Evolutionary conservation across 37 sponge, comb jelly and placozoan genomes (phyloP).

Genomic region (Hormiphora californensis): DNA sequence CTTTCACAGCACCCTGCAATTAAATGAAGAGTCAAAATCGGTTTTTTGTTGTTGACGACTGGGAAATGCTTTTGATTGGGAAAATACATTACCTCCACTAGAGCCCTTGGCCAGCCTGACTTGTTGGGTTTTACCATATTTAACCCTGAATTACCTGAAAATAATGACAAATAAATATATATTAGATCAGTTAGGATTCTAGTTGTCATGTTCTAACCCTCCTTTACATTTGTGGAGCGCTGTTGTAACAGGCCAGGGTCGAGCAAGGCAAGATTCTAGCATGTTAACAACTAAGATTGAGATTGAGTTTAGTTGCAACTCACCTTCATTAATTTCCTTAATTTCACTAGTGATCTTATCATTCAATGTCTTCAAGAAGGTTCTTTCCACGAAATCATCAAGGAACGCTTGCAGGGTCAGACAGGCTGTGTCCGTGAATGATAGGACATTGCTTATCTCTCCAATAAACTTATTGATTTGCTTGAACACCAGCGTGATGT

Average conservation of each 20-base stretch:
- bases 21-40: too few species aligned
- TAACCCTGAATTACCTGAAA: constrained; percentile 52
- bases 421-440: neutral
- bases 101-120: constrained; percentile 42
- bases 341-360: constrained; percentile 66
- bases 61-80: too few species aligned
- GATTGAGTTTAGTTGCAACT: too few species aligned
- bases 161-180: too few species aligned
- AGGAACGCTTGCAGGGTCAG: constrained; percentile 65
- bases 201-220: too few species aligned
- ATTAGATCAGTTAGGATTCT: too few species aligned
- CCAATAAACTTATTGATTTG: constrained; percentile 35
- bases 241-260: too few species aligned
- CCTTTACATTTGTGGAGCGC: too few species aligned
- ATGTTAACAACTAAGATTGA: too few species aligned
- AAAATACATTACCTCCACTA: neutral
- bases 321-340: constrained; percentile 26
- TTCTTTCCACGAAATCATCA: constrained; percentile 71
- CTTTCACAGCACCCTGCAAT: constrained; percentile 69
- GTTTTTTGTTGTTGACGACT: too few species aligned
- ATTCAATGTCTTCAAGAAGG: constrained; percentile 70
- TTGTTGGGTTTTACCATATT: constrained; percentile 47
- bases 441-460: constrained; percentile 37
- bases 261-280: too few species aligned
- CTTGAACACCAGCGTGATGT: constrained; percentile 52